Percentiles rank a stretch among this genome's conserved stretches.
Conservation (phyloP, 1,140 invertebrate genomes). For the Lamellibrachia luymesi region DNA sequence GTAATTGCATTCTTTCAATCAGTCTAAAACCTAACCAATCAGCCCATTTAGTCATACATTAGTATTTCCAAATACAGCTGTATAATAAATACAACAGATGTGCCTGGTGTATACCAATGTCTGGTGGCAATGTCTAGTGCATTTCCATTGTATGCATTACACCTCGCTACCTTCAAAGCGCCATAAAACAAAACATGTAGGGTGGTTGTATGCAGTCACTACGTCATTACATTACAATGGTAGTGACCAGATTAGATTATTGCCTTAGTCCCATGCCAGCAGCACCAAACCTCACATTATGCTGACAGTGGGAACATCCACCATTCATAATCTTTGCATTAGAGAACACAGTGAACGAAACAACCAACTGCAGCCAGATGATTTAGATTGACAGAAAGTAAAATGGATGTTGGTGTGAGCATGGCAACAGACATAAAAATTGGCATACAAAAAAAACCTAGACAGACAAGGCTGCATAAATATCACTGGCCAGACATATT, state of each 20-base stretch:
- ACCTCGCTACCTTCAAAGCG: neutral
- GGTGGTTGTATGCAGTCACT: neutral
- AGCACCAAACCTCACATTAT: no score
- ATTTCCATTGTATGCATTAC: neutral
- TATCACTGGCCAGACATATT: neutral
- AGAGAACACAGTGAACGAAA: neutral
- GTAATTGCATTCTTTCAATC: neutral
- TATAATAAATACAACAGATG: no score
- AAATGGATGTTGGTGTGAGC: no score
- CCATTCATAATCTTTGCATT: no score
- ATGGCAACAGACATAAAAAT: neutral
- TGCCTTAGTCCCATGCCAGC: no score
- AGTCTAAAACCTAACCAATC: neutral
- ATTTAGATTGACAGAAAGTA: neutral
- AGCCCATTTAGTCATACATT: neutral
- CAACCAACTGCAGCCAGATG: neutral
- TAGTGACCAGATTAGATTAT: no score
- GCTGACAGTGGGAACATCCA: neutral
- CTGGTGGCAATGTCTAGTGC: neutral
- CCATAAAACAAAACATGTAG: neutral
- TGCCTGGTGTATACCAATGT: no score
- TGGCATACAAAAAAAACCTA: neutral
- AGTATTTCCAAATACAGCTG: no score
- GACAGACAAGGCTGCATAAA: neutral
- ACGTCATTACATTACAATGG: no score